Conservation (phyloP, 2,113 vertebrate species). For the Platichthys flesus region DNA sequence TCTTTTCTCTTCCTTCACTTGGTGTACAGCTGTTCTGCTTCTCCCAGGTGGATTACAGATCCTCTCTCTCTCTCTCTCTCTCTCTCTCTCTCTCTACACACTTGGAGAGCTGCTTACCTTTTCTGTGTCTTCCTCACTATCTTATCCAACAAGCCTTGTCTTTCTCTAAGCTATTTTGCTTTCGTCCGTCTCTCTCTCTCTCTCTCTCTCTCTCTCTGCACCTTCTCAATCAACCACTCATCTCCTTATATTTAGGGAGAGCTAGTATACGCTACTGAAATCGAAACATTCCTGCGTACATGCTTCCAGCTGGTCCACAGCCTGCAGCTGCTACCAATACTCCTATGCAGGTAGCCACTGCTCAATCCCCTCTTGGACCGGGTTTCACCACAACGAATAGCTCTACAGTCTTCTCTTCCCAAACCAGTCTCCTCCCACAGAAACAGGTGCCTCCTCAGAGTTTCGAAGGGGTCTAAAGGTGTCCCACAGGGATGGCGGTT, state of each 20-base stretch:
- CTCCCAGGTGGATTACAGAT: conserved; percentile 48
- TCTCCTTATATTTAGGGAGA: conserved; percentile 12
- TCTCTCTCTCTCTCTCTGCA: neutral
- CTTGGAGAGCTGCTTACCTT: conserved; percentile 10
- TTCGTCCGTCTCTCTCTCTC: no score
- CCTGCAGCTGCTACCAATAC: neutral
- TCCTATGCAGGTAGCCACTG: conserved; percentile 20
- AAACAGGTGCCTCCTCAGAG: conserved; percentile 66
- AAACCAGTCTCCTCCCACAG: conserved; percentile 40
- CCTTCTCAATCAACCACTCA: conserved; percentile 37
- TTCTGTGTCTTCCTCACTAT: conserved; percentile 20
- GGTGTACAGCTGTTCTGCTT: conserved; percentile 43
- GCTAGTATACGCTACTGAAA: conserved; percentile 36
- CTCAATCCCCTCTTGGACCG: conserved; percentile 2
- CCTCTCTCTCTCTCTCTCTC: conserved; percentile 1
- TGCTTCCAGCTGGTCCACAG: conserved; percentile 7
- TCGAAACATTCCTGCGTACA: conserved; percentile 40
- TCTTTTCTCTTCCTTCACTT: neutral
- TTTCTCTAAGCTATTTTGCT: neutral
- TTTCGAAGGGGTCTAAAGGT: conserved; percentile 42
- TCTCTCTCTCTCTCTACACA: neutral
- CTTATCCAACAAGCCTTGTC: conserved; percentile 22
- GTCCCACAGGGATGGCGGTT: conserved; percentile 25
- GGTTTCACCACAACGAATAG: conserved; percentile 6
- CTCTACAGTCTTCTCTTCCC: conserved; percentile 4